These are phyloP conservation scores for Todiramphus saurophagus DNA, from an alignment of 2,113 vertebrate genomes.

Conservation along the genomic window DNA sequence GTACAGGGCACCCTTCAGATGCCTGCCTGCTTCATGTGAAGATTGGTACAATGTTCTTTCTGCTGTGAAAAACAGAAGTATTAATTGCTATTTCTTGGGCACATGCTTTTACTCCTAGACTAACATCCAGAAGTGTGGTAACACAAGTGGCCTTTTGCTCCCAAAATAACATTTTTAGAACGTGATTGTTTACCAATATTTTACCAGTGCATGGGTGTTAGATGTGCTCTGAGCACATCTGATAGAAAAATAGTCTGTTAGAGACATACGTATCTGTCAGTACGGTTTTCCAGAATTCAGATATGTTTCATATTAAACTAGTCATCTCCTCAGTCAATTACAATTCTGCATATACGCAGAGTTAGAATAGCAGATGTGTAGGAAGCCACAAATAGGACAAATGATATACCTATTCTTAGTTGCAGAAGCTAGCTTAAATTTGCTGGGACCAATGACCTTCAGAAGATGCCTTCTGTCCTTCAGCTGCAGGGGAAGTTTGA, in stretches of 20 bases:
- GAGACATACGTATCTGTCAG: not conserved
- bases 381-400: not conserved
- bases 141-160: not conserved
- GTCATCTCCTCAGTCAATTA: not conserved
- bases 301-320: not conserved
- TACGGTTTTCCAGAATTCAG: not conserved
- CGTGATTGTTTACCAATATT: not conserved
- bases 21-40: fast-evolving
- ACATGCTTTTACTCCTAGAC: not conserved
- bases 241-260: not conserved
- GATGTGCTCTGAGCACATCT: not conserved
- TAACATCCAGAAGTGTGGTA: not conserved
- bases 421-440: not conserved
- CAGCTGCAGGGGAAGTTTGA: not conserved
- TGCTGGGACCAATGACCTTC: not conserved
- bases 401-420: not conserved
- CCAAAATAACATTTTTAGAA: not conserved
- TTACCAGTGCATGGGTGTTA: not conserved
- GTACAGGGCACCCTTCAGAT: not conserved
- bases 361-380: not conserved
- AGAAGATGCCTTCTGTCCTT: not conserved
- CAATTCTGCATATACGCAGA: not conserved
- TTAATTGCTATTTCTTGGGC: not conserved
- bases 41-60: not conserved
- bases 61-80: not conserved